These are phyloP conservation scores for Oreortyx pictus DNA, from an alignment of 2,797 vertebrate species.

Conservation along the genomic window DNA sequence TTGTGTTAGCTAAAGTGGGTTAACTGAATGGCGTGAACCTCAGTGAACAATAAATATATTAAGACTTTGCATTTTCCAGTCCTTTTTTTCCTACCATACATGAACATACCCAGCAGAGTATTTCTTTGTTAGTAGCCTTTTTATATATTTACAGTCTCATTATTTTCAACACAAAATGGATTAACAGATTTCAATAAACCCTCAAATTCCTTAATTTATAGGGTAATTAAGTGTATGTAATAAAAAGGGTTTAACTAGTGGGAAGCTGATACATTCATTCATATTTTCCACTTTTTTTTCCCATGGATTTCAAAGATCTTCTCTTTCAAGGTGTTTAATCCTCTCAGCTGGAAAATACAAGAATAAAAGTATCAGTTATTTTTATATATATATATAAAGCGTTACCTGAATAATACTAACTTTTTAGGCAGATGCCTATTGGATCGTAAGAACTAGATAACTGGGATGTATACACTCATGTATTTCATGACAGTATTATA, in stretches of 20 bases:
- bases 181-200: not conserved
- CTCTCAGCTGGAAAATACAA: not conserved
- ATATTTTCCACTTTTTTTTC: not conserved
- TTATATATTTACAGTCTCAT: not conserved
- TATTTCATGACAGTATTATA: not conserved
- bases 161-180: not conserved
- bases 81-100: not conserved
- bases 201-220: not conserved
- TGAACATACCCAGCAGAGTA: not conserved
- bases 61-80: not conserved
- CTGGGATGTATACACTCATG: not conserved
- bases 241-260: not conserved
- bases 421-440: not conserved
- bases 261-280: not conserved
- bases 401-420: not conserved
- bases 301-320: not conserved
- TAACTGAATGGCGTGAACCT: not conserved
- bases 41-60: not conserved
- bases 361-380: not conserved
- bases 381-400: not conserved
- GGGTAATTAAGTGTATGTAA: not conserved
- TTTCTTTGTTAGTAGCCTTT: not conserved
- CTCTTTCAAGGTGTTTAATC: not conserved
- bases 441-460: not conserved
- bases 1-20: not conserved